These are phyloP conservation scores for Momotus momota DNA, from an alignment of 2,797 vertebrate genomes.

Conservation along the genomic window DNA sequence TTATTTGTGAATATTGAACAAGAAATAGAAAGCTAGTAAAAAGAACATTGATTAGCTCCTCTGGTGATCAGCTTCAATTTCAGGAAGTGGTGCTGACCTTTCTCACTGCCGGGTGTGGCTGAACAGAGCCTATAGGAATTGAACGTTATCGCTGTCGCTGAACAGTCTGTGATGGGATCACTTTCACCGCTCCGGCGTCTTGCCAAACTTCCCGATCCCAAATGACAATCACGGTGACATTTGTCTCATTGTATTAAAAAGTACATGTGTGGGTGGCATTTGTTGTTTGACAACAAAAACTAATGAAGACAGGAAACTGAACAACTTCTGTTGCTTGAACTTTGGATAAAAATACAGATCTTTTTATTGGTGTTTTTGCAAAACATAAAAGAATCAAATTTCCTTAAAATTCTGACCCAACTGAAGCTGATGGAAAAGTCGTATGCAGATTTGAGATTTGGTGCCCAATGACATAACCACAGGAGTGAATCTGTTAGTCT, in stretches of 20 bases:
- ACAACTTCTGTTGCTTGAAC: conserved; percentile 41
- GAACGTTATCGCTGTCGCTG: background rate
- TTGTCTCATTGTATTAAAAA: conserved; percentile 53
- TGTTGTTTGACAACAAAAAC: conserved; percentile 61
- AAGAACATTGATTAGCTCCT: background rate
- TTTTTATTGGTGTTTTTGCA: background rate
- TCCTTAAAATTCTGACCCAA: background rate
- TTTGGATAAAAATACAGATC: conserved; percentile 2
- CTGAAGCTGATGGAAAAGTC: background rate
- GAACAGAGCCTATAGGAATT: background rate
- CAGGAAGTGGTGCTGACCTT: background rate
- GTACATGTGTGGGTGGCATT: conserved; percentile 41
- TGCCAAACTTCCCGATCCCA: background rate
- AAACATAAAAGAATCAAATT: background rate
- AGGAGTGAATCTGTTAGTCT: background rate
- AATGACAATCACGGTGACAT: background rate
- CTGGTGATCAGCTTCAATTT: background rate
- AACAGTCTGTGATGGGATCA: background rate
- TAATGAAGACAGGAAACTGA: conserved; percentile 52
- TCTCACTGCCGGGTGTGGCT: background rate
- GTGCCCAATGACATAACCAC: background rate
- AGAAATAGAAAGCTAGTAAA: background rate
- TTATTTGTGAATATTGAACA: background rate
- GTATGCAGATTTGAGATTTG: background rate
- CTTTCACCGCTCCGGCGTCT: background rate